phyloP scores from a whole-genome alignment of 2,888 invertebrate species.

The Piscicola geometra region DNA sequence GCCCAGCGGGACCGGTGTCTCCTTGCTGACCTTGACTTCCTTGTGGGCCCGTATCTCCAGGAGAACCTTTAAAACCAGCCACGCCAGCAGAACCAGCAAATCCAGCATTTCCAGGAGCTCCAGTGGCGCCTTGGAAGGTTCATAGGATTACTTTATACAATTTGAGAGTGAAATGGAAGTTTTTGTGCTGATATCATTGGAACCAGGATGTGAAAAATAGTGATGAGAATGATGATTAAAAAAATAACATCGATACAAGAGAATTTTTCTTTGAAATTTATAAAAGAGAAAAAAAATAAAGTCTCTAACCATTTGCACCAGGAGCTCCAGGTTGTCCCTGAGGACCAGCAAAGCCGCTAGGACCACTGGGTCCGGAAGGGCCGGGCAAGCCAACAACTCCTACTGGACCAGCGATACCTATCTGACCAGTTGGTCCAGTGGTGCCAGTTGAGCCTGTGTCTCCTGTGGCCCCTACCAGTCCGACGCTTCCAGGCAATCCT shows the following conservation, averaged over 20 bases:
- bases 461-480: neutral
- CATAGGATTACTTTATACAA: constrained; percentile 14
- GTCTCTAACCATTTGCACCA: constrained; percentile 24
- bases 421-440: constrained; percentile 9
- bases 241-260: no score
- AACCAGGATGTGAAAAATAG: no score
- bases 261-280: neutral
- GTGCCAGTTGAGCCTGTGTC: neutral
- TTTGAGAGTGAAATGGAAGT: no score
- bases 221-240: no score
- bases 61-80: constrained; percentile 17
- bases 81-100: constrained; percentile 6
- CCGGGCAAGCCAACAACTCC: constrained; percentile 36
- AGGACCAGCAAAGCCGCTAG: constrained; percentile 34
- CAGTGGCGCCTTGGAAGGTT: constrained; percentile 33
- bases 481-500: neutral
- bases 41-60: constrained; percentile 30
- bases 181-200: no score
- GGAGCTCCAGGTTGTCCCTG: constrained; percentile 37
- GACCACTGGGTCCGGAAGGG: constrained; percentile 31
- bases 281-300: neutral
- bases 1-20: constrained; percentile 33
- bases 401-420: constrained; percentile 27
- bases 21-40: constrained; percentile 29
- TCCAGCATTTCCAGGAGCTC: constrained; percentile 36